These are phyloP conservation scores for Empidonax alnorum DNA, from an alignment of 2,113 vertebrate species.

Conservation along the genomic window DNA sequence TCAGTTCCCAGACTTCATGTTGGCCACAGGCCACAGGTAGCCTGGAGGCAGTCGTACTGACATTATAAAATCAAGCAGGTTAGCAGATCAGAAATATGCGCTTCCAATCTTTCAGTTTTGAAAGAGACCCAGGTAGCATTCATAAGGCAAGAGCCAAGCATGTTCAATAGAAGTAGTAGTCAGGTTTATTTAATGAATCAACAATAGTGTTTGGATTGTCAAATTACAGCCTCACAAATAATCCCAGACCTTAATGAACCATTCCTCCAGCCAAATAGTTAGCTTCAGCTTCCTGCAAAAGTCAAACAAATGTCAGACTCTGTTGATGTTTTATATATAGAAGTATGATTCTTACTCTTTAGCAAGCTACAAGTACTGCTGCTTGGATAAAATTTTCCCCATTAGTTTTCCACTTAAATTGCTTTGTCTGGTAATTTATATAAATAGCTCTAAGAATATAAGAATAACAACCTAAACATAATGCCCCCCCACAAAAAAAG, in stretches of 20 bases:
- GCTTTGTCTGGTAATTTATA: background rate
- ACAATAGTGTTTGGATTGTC: background rate
- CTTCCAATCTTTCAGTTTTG: background rate
- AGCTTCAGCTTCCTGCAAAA: background rate
- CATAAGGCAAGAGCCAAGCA: background rate
- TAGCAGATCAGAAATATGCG: background rate
- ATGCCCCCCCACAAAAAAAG: rapidly evolving
- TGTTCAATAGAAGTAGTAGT: background rate
- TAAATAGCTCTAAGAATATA: background rate
- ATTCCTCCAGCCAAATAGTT: background rate
- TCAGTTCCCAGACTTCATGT: background rate
- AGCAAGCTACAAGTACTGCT: background rate
- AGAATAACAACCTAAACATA: background rate
- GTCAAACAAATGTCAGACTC: background rate
- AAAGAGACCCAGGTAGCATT: background rate
- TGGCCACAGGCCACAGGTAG: background rate
- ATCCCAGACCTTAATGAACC: background rate
- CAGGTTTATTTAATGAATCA: background rate
- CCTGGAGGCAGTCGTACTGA: rapidly evolving
- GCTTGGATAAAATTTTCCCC: background rate
- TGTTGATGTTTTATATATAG: background rate
- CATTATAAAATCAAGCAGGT: background rate
- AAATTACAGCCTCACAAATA: background rate
- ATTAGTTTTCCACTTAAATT: background rate
- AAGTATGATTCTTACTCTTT: background rate